A percentile compares a stretch with the other conserved stretches of the same genome.
Evolutionary conservation across 2,888 invertebrate genomes (phyloP).

Genomic region (Dasypogon diadema): DNA sequence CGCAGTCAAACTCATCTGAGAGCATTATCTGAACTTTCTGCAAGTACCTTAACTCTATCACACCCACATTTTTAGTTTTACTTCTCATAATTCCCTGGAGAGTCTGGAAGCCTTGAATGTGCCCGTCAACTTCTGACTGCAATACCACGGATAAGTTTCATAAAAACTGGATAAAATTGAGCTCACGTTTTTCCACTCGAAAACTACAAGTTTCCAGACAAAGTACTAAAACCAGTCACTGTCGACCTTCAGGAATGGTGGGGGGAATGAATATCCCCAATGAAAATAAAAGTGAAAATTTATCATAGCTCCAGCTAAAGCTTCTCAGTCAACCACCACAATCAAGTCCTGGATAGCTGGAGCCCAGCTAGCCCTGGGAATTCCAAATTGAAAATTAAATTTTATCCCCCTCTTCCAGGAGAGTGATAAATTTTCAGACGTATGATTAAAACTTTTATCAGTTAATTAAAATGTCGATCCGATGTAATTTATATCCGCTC

Average conservation of each 20-base stretch:
- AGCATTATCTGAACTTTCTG: conserved; percentile 23
- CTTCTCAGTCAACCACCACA: too few species aligned
- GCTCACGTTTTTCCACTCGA: too few species aligned
- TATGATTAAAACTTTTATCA: conserved; percentile 57
- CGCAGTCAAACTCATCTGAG: conserved; percentile 17
- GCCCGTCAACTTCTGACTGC: background rate
- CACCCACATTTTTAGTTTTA: background rate
- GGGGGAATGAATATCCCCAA: background rate
- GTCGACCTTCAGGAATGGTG: background rate
- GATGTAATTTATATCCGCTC: conserved; percentile 53
- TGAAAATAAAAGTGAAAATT: conserved; percentile 38
- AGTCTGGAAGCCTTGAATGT: background rate
- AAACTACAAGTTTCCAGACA: background rate
- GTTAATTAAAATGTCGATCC: conserved; percentile 57
- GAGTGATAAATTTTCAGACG: conserved; percentile 56
- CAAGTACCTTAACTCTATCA: background rate
- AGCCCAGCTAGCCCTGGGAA: background rate
- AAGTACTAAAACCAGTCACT: background rate
- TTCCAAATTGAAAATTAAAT: conserved; percentile 45
- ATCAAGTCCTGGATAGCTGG: too few species aligned
- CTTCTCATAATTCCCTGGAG: background rate
- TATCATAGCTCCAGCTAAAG: conserved; percentile 6
- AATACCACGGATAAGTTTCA: background rate
- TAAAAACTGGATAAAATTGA: background rate
- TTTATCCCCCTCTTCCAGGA: conserved; percentile 40